Evolutionary conservation across 2,113 vertebrate genomes (phyloP), one percentile per base, ranked within the genome.

Genomic region (Sardina pilchardus): DNA sequence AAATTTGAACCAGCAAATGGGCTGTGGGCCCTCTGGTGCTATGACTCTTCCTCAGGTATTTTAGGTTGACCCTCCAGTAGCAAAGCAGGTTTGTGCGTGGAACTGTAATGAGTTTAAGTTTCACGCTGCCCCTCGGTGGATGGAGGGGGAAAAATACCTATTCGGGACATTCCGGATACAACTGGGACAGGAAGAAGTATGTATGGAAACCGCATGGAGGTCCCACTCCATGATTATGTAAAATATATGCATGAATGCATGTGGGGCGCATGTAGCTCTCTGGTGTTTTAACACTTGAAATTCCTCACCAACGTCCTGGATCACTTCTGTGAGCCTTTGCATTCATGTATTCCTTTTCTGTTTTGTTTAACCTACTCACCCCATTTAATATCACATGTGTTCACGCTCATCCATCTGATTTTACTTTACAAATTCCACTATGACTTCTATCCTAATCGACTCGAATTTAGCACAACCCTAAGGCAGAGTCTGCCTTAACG

Each of bases 241-340:
- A 78, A 78, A 78, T 19, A 78, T 39, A 78, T 36, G 71, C 71
- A 78, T 78, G 71, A 78, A 78, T 78, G 71, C 71, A 78, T 78
- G 71, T 78, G 71, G 71, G 71, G 10, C 14, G 71, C 71, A 78
- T 78, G 71, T 17, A 36, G 6, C 36, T 78, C 30, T 59, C 53
- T 1, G 53, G 4, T 34, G 71, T 78, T 78, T 78, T 78, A 78
- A 78, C 71, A 78, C 26, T 34, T 36, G 30, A 78, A 30, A 78
- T 78, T 17, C 30, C 71, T 78, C 14, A 34, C 71, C 16, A 78
- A 78, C 34, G 26, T 17, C 71, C 71, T 39, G 26, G 71, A 16
- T 78, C 71, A 36, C 71, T 3, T 36, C 34, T 4, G 30, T 78
- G 26, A 78, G 39, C 71, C 71, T 34, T 78, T 78, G 26, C 71